Base-by-base conservation (phyloP, 2,797 vertebrate genomes). In the Pangasius mekongensis region DNA sequence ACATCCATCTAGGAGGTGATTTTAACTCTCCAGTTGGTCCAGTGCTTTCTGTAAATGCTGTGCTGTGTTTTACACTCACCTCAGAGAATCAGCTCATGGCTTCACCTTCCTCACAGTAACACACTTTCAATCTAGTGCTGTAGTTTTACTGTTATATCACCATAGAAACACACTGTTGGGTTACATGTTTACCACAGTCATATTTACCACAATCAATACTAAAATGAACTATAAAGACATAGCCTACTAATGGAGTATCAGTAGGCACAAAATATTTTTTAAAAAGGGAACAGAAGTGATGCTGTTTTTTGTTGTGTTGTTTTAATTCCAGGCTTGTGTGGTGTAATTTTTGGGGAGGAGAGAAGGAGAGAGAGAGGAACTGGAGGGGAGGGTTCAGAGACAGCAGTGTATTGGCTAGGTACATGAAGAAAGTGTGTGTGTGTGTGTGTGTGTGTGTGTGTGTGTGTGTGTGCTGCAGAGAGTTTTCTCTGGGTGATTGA, bases 401-500 rank as follows among this genome's bases (percentile, higher is more conserved):
- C 73, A 69, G 73, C 62, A 85, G 58, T 0, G 47, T 71, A 67
- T 83, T 87, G 82, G 73, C 76, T 88, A 33, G 64, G 82, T 66
- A 89, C 71, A 89, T 84, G 36, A 82, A 82, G 43, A 71, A 69
- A 47, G 58, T 62, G 80, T 54, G 74, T 54, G 39, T 74, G 71
- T 74, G 71, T 47, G 71, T n/a, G 74, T 54, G 73, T 87, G 84
- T 89, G 74, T 82, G 56, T 62, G 62, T 81, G 82, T 74, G 71
- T 87, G 87, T 83, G 62, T 81, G 56, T 88, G 77, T 80, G 64
- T 91, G 90, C 92, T 94, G 93, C 93, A 94, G 93, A 94, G 91
- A 94, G 95, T 94, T 93, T 94, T 93, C 93, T 93, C 92, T 66
- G 74, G 87, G 94, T 95, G 95, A 96, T 96, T 93, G 95, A 96